A percentile compares a stretch with the other conserved stretches of the same genome.
These are phyloP conservation scores for Gambusia yucatana DNA, from an alignment of 2,797 vertebrate genomes.

Conservation along the genomic window DNA sequence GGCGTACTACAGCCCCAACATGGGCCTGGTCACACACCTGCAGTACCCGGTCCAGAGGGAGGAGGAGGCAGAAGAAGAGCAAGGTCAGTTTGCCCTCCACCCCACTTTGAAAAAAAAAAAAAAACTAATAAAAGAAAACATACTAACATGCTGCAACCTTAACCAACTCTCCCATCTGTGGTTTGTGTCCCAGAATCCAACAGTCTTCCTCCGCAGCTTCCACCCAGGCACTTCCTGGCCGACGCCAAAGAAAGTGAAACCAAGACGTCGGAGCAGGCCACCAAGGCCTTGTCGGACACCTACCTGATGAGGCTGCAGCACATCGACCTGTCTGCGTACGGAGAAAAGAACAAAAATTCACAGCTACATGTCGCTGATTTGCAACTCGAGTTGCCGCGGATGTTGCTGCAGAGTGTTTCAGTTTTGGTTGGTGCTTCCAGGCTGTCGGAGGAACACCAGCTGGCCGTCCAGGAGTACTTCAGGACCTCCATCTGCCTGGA, in stretches of 20 bases:
- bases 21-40: conserved; percentile 93
- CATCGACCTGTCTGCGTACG: conserved; percentile 88
- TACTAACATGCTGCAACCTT: background rate
- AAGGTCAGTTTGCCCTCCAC: conserved; percentile 79
- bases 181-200: conserved; percentile 72
- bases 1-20: conserved; percentile 93
- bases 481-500: conserved; percentile 84
- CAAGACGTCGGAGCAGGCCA: conserved; percentile 72
- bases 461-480: conserved; percentile 91
- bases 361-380: background rate
- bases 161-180: background rate
- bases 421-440: conserved; percentile 68
- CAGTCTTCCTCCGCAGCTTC: conserved; percentile 85
- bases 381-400: background rate
- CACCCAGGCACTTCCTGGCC: conserved; percentile 85
- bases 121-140: no score
- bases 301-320: conserved; percentile 87
- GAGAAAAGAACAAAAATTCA: background rate
- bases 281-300: conserved; percentile 82
- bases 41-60: conserved; percentile 89
- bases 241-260: conserved; percentile 85
- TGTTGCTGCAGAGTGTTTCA: background rate
- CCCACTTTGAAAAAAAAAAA: background rate
- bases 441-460: conserved; percentile 88
- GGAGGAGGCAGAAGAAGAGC: conserved; percentile 89